Percentiles rank a stretch among this genome's conserved stretches.
Evolutionary conservation across 2,113 vertebrate genomes (phyloP).

Genomic region (Labeo rohita): DNA sequence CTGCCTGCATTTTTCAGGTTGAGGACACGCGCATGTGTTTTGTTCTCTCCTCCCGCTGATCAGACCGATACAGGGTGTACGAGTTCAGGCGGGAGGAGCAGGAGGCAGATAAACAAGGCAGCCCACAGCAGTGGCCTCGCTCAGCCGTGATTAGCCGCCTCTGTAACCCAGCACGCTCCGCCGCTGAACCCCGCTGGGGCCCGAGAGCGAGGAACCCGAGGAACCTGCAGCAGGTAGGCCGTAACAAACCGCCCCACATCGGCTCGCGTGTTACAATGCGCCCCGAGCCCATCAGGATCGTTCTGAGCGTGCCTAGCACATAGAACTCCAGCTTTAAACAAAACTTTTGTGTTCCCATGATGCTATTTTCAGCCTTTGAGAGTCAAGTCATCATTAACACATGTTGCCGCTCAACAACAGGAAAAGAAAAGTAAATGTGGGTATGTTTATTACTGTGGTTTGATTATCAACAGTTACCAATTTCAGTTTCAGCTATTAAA

Average conservation of each 20-base stretch:
- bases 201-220: neutral
- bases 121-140: neutral
- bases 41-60: neutral
- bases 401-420: conserved; percentile 61
- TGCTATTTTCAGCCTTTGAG: conserved; percentile 74
- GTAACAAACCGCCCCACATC: neutral
- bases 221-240: neutral
- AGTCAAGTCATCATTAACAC: conserved; percentile 75
- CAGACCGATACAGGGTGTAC: neutral
- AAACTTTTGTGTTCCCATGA: conserved; percentile 67
- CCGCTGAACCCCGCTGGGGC: conserved; percentile 2
- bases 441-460: neutral
- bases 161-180: conserved; percentile 15
- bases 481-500: no score
- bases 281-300: neutral
- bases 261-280: neutral
- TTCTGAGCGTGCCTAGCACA: neutral
- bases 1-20: neutral
- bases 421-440: conserved; percentile 47
- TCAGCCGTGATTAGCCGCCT: neutral
- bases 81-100: neutral
- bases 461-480: no score
- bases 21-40: neutral
- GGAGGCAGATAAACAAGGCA: conserved; percentile 29
- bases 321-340: neutral